These are phyloP conservation scores for Epicampocera succincta DNA, from an alignment of 2,888 invertebrate species.

Conservation along the genomic window DNA sequence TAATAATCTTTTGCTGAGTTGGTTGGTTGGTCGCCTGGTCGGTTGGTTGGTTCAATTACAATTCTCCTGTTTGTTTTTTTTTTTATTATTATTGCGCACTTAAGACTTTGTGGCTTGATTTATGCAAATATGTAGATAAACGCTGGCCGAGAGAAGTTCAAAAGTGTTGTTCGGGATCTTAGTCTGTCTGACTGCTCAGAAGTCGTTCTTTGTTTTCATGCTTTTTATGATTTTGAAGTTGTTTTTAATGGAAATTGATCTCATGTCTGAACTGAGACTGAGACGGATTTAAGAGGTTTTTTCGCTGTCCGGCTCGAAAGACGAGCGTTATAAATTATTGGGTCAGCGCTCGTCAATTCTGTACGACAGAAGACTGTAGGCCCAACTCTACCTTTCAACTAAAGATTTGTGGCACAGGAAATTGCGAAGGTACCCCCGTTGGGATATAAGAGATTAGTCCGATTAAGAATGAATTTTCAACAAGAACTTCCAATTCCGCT, in stretches of 20 bases:
- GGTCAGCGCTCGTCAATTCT: slow-evolving; percentile 66
- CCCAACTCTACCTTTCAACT: slow-evolving; percentile 48
- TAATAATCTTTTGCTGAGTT: slow-evolving; percentile 49
- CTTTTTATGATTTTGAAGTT: slow-evolving; percentile 44
- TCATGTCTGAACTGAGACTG: slow-evolving; percentile 61
- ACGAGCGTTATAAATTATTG: slow-evolving; percentile 64
- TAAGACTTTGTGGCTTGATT: slow-evolving; percentile 26
- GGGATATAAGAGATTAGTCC: not conserved
- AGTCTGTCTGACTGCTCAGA: slow-evolving; percentile 3
- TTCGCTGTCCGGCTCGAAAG: slow-evolving; percentile 2
- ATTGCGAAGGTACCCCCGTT: not conserved
- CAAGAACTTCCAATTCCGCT: no score
- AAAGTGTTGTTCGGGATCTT: not conserved
- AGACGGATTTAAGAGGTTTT: slow-evolving; percentile 48
- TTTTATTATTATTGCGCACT: slow-evolving; percentile 34
- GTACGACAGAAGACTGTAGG: slow-evolving; percentile 26
- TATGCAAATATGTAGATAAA: slow-evolving; percentile 37
- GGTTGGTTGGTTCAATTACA: slow-evolving; percentile 53
- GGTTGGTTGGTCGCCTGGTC: no score
- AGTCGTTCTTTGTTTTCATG: slow-evolving; percentile 10
- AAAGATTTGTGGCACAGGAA: slow-evolving; percentile 52
- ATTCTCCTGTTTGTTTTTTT: slow-evolving; percentile 12
- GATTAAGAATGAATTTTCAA: not conserved
- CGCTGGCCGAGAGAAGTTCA: slow-evolving; percentile 9
- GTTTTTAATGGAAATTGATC: slow-evolving; percentile 62